Conservation (phyloP, 2,888 invertebrate species). For the Tetragonisca angustula region DNA sequence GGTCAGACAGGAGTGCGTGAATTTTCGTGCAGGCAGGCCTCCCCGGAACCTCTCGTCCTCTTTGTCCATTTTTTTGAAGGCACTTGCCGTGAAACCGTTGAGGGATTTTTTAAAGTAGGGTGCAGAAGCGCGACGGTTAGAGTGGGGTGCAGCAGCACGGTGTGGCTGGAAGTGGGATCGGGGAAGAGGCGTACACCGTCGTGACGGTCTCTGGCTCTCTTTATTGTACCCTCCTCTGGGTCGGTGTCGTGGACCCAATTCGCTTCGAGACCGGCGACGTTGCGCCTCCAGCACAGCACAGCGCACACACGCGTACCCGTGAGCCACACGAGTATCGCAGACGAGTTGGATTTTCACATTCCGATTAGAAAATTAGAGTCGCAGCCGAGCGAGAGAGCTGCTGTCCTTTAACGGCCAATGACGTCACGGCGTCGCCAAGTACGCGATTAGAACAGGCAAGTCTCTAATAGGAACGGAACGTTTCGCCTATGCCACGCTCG, state of each 20-base stretch:
- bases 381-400: conserved; percentile 58
- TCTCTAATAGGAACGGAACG: conserved; percentile 21
- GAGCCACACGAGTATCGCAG: conserved; percentile 19
- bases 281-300: not conserved
- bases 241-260: conserved; percentile 35
- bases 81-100: conserved; percentile 53
- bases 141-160: conserved; percentile 12
- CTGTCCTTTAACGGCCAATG: conserved; percentile 64
- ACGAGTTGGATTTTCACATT: conserved; percentile 47
- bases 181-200: conserved; percentile 9
- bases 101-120: conserved; percentile 57
- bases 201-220: conserved; percentile 35
- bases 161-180: not conserved
- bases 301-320: not conserved
- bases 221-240: conserved; percentile 48
- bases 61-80: conserved; percentile 56
- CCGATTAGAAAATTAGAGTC: conserved; percentile 59
- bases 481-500: not conserved
- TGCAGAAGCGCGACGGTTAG: conserved; percentile 21
- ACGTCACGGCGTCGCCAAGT: conserved; percentile 59
- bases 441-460: conserved; percentile 37
- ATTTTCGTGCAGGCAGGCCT: conserved; percentile 57
- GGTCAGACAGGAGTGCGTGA: conserved; percentile 41
- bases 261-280: conserved; percentile 19
- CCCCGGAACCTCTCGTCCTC: conserved; percentile 19